phyloP scores from a whole-genome alignment of 2,888 invertebrate genomes.

The Theodoxus fluviatilis region DNA sequence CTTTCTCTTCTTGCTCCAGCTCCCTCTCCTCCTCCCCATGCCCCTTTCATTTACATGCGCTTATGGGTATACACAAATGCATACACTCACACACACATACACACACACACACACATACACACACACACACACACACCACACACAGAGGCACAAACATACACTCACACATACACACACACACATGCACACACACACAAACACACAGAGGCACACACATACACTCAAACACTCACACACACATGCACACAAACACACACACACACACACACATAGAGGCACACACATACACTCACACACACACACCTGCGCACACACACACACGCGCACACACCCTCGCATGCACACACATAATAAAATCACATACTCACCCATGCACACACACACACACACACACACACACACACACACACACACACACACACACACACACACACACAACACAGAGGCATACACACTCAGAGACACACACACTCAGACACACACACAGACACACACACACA shows the following conservation, averaged over 20 bases:
- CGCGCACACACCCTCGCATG: too few species aligned
- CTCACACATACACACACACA: slow-evolving; percentile 22
- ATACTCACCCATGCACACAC: slow-evolving; percentile 15
- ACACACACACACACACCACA: slow-evolving; percentile 23
- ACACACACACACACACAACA: slow-evolving; percentile 2
- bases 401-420: neutral
- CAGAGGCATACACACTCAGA: neutral
- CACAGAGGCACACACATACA: neutral
- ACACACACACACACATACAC: slow-evolving; percentile 9
- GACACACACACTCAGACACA: slow-evolving; percentile 12
- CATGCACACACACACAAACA: neutral
- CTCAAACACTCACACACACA: neutral
- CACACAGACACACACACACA: slow-evolving; percentile 23
- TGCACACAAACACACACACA: too few species aligned
- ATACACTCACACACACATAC: slow-evolving; percentile 5
- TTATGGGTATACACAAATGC: neutral
- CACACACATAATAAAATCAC: too few species aligned
- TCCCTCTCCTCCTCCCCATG: neutral
- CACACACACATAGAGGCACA: too few species aligned
- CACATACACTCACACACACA: too few species aligned
- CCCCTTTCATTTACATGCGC: neutral
- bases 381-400: slow-evolving; percentile 24
- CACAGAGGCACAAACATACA: slow-evolving; percentile 19
- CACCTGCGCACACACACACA: too few species aligned
- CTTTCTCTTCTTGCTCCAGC: neutral